phyloP scores from a whole-genome alignment of 2,888 invertebrate species.

The Phyllotreta striolata region DNA sequence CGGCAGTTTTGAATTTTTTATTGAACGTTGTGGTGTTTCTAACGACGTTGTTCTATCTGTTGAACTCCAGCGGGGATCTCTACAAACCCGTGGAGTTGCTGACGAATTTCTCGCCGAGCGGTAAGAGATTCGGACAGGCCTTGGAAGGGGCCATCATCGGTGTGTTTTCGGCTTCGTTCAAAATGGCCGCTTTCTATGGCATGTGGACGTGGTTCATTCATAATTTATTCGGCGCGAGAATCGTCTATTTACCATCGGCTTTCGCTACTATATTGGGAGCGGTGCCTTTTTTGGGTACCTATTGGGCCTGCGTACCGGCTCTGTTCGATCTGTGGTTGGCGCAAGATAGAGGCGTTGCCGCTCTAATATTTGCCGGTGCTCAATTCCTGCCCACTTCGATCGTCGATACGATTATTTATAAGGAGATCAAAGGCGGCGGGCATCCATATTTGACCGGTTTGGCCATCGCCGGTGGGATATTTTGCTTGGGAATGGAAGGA shows the following conservation, averaged over 20 bases:
- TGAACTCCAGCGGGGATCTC: constrained; percentile 83
- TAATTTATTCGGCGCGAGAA: constrained; percentile 91
- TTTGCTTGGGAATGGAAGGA: constrained; percentile 96
- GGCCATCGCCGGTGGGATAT: constrained; percentile 97
- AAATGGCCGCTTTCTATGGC: constrained; percentile 97
- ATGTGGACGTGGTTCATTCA: constrained; percentile 98
- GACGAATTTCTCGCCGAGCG: constrained; percentile 82
- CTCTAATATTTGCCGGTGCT: constrained; percentile 79
- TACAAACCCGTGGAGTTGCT: constrained; percentile 95
- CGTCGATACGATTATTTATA: constrained; percentile 95
- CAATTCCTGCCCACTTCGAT: constrained; percentile 92
- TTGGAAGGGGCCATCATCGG: constrained; percentile 90
- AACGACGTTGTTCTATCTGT: constrained; percentile 93
- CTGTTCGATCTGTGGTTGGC: constrained; percentile 94
- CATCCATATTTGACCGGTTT: constrained; percentile 97
- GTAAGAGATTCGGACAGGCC: constrained; percentile 80
- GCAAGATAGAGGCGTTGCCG: constrained; percentile 83
- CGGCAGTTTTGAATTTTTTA: constrained; percentile 87
- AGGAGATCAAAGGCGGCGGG: constrained; percentile 93
- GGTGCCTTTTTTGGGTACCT: constrained; percentile 95
- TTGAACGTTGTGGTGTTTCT: constrained; percentile 93
- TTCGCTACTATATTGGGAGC: constrained; percentile 93
- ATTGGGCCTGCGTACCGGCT: constrained; percentile 94
- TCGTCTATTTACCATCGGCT: constrained; percentile 91
- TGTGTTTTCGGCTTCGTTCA: constrained; percentile 95